phyloP scores from a whole-genome alignment of 2,113 vertebrate species.

The Oreotrochilus melanogaster region DNA sequence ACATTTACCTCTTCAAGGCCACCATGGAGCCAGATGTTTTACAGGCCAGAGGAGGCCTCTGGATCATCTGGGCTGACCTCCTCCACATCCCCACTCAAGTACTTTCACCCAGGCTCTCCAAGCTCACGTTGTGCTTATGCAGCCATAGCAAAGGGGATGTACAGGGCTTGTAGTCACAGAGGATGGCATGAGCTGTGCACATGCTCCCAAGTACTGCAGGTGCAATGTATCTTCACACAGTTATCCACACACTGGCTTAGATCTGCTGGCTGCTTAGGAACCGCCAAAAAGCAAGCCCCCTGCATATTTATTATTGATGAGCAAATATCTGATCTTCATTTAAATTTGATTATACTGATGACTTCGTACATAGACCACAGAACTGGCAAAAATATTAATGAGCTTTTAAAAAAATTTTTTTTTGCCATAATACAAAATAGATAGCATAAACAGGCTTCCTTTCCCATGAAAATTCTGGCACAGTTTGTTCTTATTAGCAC shows the following conservation, averaged over 20 bases:
- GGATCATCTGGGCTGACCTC: neutral
- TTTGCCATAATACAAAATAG: neutral
- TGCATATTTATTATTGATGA: neutral
- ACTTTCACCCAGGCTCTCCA: neutral
- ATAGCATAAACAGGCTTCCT: neutral
- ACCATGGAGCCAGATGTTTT: neutral
- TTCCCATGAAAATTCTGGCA: neutral
- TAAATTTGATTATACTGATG: neutral
- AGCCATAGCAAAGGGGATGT: neutral
- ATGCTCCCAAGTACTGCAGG: neutral
- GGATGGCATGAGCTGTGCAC: neutral
- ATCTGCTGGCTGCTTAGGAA: neutral
- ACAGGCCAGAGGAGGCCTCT: neutral
- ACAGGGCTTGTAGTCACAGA: neutral
- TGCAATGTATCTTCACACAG: neutral
- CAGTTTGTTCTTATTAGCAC: neutral
- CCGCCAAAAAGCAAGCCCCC: neutral
- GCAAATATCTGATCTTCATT: neutral
- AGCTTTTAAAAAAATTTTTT: too few relatives aligned
- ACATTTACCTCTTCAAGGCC: neutral
- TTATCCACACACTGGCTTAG: neutral
- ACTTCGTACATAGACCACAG: neutral
- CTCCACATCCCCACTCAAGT: neutral
- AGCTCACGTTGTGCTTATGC: rapidly evolving
- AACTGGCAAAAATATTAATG: neutral